Conservation (phyloP, 2,797 vertebrate genomes). For the Pangasius djambal region DNA sequence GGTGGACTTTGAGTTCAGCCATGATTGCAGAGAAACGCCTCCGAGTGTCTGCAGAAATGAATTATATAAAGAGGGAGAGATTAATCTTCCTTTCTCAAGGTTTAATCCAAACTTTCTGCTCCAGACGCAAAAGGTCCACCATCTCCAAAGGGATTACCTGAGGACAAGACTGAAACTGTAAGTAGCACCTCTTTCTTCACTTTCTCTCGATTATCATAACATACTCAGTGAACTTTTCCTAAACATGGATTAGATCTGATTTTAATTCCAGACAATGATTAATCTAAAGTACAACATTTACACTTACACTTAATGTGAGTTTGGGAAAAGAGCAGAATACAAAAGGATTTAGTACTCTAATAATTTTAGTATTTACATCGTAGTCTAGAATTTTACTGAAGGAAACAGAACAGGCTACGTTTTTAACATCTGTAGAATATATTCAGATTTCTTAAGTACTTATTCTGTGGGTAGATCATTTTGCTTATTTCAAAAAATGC, state of each 20-base stretch:
- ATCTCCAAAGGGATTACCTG: conserved; percentile 31
- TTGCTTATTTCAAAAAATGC: background rate
- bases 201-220: background rate
- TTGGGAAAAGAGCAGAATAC: too few relatives aligned
- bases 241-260: background rate
- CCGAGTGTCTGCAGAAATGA: conserved; percentile 48
- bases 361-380: background rate
- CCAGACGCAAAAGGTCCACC: conserved; percentile 42
- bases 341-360: background rate
- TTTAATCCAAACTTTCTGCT: conserved; percentile 61
- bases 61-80: conserved; percentile 68
- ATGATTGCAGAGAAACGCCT: conserved; percentile 72
- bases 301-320: background rate
- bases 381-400: background rate
- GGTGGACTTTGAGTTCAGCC: conserved; percentile 77
- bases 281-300: background rate
- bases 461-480: background rate
- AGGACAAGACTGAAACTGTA: conserved; percentile 53
- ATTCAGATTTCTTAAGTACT: background rate
- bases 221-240: background rate
- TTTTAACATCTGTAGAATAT: background rate
- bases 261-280: background rate
- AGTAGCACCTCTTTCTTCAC: conserved; percentile 52
- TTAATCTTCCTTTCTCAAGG: conserved; percentile 53
- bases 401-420: background rate